Evolutionary conservation across 2,888 invertebrate genomes (phyloP).

Genomic region (Chymomyza fuscimana): DNA sequence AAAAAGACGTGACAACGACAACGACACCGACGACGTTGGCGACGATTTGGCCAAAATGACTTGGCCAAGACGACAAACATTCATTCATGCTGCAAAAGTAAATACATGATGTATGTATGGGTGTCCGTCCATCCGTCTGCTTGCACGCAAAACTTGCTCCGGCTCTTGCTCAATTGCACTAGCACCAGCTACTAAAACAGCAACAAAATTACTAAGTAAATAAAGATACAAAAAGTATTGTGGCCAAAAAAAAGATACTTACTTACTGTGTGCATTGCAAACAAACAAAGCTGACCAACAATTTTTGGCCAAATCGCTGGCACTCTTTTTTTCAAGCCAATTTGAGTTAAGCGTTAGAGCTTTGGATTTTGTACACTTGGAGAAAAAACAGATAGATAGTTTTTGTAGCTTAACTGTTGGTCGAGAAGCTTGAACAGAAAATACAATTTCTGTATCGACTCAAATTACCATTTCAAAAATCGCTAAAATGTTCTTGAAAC

Average conservation of each 20-base stretch:
- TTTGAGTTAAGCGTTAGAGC: conserved; percentile 1
- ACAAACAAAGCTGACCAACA: background rate
- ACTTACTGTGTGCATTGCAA: conserved; percentile 6
- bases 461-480: too few relatives aligned
- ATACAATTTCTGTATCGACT: too few relatives aligned
- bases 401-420: background rate
- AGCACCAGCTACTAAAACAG: background rate
- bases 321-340: background rate
- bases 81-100: conserved; percentile 61
- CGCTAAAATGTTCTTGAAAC: too few relatives aligned
- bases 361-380: conserved; percentile 8
- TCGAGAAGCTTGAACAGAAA: too few relatives aligned
- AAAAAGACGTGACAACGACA: conserved; percentile 47
- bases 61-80: conserved; percentile 35
- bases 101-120: conserved; percentile 29
- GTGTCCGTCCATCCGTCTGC: conserved; percentile 14
- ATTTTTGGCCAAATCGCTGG: background rate
- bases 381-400: background rate
- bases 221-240: background rate
- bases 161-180: conserved; percentile 48
- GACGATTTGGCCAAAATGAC: background rate
- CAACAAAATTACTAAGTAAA: conserved; percentile 11
- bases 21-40: conserved; percentile 3
- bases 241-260: conserved; percentile 7
- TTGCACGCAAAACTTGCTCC: conserved; percentile 22